Evolutionary conservation across 53 echinoderm and acorn worm species (phyloP).

Genomic region (Paracentrotus lividus): DNA sequence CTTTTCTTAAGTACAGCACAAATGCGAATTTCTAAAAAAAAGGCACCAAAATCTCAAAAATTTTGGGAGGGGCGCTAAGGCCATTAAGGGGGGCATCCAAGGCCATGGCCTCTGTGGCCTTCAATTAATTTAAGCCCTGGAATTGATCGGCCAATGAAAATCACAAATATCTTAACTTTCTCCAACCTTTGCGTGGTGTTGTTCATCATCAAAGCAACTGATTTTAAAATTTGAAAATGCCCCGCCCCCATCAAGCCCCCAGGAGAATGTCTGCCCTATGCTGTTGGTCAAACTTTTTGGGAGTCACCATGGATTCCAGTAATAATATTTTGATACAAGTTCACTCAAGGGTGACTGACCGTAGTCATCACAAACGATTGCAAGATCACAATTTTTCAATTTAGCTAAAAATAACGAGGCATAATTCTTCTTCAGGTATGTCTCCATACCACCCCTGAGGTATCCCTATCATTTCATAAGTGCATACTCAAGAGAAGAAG

Average conservation of each 20-base stretch:
- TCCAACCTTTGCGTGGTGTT: too few relatives aligned
- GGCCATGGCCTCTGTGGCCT: too few relatives aligned
- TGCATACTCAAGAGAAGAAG: neutral
- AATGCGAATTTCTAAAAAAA: too few relatives aligned
- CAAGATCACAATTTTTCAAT: neutral
- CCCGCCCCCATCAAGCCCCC: neutral
- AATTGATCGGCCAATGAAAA: too few relatives aligned
- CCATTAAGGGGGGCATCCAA: too few relatives aligned
- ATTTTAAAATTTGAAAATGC: too few relatives aligned
- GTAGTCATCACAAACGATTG: neutral
- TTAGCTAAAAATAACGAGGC: slow-evolving; percentile 20
- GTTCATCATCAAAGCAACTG: too few relatives aligned
- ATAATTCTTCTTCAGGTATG: slow-evolving; percentile 14
- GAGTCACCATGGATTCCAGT: slow-evolving; percentile 31
- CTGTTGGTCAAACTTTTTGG: slow-evolving; percentile 11
- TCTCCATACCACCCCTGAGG: neutral
- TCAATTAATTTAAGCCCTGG: too few relatives aligned
- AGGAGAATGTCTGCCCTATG: slow-evolving; percentile 9
- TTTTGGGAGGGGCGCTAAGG: too few relatives aligned
- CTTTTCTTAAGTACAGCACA: too few relatives aligned
- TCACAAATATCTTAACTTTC: too few relatives aligned
- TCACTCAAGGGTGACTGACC: slow-evolving; percentile 63
- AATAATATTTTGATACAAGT: slow-evolving; percentile 54
- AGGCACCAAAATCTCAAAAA: too few relatives aligned
- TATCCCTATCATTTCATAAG: neutral